phyloP scores from a whole-genome alignment of 2,888 invertebrate species.

The Eudemis profundana region DNA sequence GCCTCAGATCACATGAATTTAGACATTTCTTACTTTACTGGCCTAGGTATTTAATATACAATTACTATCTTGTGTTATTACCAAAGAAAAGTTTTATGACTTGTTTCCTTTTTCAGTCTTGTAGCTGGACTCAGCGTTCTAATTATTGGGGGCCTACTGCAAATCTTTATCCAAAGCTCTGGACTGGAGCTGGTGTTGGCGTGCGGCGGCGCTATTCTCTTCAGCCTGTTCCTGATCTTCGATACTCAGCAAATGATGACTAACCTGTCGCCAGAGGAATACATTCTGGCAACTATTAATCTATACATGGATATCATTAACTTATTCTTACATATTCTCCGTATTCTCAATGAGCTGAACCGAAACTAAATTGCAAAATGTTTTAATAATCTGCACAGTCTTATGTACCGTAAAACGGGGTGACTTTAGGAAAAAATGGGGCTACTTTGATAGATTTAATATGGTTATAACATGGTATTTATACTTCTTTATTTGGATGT shows the following conservation, averaged over 20 bases:
- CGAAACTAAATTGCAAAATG: conserved; percentile 69
- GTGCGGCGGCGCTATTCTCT: conserved; percentile 90
- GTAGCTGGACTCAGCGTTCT: conserved; percentile 88
- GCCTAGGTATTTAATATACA: too few species aligned
- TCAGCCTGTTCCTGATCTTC: conserved; percentile 92
- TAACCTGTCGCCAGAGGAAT: conserved; percentile 93
- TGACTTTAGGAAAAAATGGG: too few species aligned
- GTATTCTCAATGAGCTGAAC: conserved; percentile 88
- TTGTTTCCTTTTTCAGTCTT: conserved; percentile 77
- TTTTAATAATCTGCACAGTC: neutral
- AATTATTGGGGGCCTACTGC: conserved; percentile 89
- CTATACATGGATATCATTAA: conserved; percentile 95
- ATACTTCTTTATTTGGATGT: too few species aligned
- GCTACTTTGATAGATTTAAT: too few species aligned
- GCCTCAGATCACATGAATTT: too few species aligned
- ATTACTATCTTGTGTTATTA: too few species aligned
- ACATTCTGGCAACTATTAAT: conserved; percentile 94
- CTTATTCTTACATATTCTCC: conserved; percentile 92
- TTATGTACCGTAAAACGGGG: too few species aligned
- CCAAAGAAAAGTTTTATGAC: too few species aligned
- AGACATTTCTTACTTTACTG: too few species aligned
- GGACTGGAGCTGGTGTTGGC: conserved; percentile 89
- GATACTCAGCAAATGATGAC: conserved; percentile 95
- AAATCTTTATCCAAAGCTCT: conserved; percentile 90
- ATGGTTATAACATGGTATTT: too few species aligned